These are phyloP conservation scores for Turdus rufiventris DNA, from an alignment of 2,113 vertebrate genomes.

Conservation along the genomic window DNA sequence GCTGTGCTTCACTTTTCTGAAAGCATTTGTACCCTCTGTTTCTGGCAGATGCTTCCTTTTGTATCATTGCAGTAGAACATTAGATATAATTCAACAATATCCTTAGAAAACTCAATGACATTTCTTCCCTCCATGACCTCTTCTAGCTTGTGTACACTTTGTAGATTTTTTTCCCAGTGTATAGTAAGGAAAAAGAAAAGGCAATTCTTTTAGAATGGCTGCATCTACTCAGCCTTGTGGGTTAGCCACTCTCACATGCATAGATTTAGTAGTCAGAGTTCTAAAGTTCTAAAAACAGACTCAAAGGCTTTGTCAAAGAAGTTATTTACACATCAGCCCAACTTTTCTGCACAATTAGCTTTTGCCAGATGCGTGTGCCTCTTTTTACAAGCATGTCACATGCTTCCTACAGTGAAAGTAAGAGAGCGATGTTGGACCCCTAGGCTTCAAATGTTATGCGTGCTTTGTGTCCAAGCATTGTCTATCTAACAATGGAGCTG, in stretches of 20 bases:
- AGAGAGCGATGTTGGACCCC: not conserved
- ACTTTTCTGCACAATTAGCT: not conserved
- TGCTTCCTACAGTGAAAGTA: slow-evolving; percentile 29
- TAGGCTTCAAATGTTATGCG: not conserved
- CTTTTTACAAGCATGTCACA: not conserved
- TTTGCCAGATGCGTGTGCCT: not conserved
- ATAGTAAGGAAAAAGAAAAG: not conserved
- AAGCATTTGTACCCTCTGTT: not conserved
- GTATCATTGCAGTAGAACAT: not conserved
- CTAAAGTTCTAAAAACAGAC: not conserved
- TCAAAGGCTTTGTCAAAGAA: not conserved
- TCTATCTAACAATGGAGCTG: slow-evolving; percentile 28
- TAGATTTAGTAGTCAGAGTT: not conserved
- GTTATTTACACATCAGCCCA: not conserved
- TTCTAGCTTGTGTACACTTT: not conserved
- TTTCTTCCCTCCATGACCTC: not conserved
- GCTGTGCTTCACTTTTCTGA: not conserved
- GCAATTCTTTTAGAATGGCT: not conserved
- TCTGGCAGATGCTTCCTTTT: not conserved
- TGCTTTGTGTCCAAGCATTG: slow-evolving; percentile 15
- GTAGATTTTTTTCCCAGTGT: not conserved
- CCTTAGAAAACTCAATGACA: not conserved
- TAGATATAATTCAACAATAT: not conserved
- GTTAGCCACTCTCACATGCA: not conserved
- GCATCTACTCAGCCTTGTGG: not conserved